These are phyloP conservation scores for Pseudochirops cupreus DNA, from an alignment of 2,797 vertebrate species.

Conservation along the genomic window DNA sequence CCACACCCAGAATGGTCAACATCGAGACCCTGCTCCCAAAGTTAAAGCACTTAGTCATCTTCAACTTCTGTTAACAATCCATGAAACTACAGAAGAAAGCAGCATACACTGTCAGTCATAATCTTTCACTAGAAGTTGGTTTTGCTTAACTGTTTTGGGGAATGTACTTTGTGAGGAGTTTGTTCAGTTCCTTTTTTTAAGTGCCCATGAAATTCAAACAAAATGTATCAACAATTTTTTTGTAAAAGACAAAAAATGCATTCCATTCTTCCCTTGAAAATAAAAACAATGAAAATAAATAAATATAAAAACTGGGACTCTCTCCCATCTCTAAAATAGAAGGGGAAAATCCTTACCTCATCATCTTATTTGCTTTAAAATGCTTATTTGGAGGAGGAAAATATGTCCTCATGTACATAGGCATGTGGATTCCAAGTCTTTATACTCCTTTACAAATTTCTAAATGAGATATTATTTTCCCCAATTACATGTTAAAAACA, in stretches of 20 bases:
- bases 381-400: constrained; percentile 23
- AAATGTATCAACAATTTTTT: background rate
- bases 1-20: background rate
- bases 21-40: background rate
- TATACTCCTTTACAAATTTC: constrained; percentile 10
- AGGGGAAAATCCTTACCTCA: constrained; percentile 38
- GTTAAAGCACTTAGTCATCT: background rate
- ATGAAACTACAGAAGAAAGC: background rate
- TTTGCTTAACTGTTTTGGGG: background rate
- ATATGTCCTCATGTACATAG: constrained; percentile 19
- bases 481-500: constrained; percentile 44
- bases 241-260: background rate
- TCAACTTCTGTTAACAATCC: background rate
- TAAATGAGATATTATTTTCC: background rate
- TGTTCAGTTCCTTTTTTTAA: background rate
- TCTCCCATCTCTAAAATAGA: constrained; percentile 31
- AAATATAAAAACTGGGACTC: background rate
- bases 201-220: background rate
- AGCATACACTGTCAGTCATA: background rate
- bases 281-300: background rate
- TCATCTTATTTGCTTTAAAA: constrained; percentile 30
- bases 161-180: background rate
- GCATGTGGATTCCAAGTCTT: constrained; percentile 23
- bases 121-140: background rate
- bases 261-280: background rate